Evolutionary conservation across 2,888 invertebrate species (phyloP), one percentile per base, ranked within the genome.

Genomic region (Nematopogon swammerdamellus): DNA sequence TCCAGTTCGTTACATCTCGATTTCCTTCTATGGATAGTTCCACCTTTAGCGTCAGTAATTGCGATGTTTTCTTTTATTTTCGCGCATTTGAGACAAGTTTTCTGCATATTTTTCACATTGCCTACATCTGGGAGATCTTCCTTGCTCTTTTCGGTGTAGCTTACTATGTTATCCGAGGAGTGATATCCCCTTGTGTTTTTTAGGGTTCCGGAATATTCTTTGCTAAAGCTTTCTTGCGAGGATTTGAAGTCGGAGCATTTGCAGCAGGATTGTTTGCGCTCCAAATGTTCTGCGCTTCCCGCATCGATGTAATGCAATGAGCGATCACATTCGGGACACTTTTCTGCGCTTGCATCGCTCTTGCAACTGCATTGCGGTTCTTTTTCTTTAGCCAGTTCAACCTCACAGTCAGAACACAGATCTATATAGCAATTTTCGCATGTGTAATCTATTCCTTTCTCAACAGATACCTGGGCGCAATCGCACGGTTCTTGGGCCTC

Each of bases 31-130:
- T 64, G 67, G 51, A 70, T 55, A 1, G 67, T 67, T 48, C 58
- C 62, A 49, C 57, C 62, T 11, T 59, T 53, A 10, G 70, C 63
- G 52, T 74, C 70, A 2, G 68, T 71, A 1, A 73, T 70, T 17
- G 63, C 70, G 14, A 81, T 80, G 55, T 81, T 80, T 60, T 81
- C 80, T 63, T 77, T 79, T 2, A 81, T 80, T 61, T 80, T 76
- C 2, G 68, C 68, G 56, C 79, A 81, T 63, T 79, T 81, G 0
- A 80, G 60, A 59, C 80, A 80, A 5, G 79, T 76, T 60, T 72
- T 80, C 3, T 64, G 68, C 11, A 76, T 68, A 61, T 61, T 66
- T 57, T 70, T 67, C 0, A 74, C 65, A 49, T 64, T 70, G 48
- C 70, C 74, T 2, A 67, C 63, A 20, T 70, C 71, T 16, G 59